Evolutionary conservation across 2,888 invertebrate species (phyloP).

Genomic region (Teleogryllus oceanicus): DNA sequence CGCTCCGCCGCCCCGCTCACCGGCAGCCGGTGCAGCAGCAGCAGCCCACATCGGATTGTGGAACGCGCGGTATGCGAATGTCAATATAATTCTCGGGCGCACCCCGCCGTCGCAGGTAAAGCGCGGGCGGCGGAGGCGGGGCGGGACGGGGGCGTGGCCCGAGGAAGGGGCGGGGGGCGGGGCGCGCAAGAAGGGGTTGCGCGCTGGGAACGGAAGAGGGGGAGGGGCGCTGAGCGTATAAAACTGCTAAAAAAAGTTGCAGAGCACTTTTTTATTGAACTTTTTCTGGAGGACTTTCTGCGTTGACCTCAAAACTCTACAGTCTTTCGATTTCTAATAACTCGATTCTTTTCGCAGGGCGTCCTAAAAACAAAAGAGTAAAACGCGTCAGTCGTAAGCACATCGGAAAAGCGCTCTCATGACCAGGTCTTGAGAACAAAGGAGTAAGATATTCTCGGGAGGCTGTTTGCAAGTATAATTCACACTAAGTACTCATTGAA

Average conservation of each 20-base stretch:
- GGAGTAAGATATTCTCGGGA: too few relatives aligned
- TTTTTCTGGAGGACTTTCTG: background rate
- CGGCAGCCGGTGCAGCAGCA: background rate
- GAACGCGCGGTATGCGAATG: constrained; percentile 18
- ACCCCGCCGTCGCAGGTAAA: too few relatives aligned
- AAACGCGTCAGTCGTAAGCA: background rate
- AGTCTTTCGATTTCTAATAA: constrained; percentile 18
- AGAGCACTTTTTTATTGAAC: background rate
- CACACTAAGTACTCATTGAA: too few relatives aligned
- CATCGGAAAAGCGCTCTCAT: background rate
- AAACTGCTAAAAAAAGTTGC: background rate
- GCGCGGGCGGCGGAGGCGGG: too few relatives aligned
- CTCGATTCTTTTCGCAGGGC: background rate
- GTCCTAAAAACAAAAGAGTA: background rate
- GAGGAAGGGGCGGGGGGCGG: too few relatives aligned
- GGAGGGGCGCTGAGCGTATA: background rate
- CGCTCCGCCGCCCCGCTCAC: background rate
- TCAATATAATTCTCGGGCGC: background rate
- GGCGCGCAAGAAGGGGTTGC: background rate
- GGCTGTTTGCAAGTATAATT: too few relatives aligned
- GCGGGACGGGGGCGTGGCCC: too few relatives aligned
- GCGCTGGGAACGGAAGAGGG: background rate
- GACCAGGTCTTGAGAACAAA: too few relatives aligned
- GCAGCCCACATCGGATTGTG: background rate
- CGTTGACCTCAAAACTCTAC: background rate